Evolutionary conservation across 2,888 invertebrate genomes (phyloP).

Genomic region (Agriopis marginaria): DNA sequence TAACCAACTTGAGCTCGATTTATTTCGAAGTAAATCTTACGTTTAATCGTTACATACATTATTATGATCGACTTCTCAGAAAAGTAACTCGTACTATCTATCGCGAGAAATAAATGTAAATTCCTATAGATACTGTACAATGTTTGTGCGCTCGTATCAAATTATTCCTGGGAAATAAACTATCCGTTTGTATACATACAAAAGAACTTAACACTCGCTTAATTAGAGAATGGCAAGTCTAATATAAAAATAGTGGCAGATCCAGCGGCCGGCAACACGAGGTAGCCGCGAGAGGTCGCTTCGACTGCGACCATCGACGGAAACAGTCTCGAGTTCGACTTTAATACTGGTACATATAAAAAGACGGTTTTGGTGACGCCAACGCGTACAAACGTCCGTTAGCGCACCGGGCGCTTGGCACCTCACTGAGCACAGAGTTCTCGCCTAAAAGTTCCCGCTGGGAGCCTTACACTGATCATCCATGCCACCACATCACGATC

Average conservation of each 20-base stretch:
- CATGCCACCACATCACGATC: slow-evolving; percentile 86
- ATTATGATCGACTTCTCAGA: slow-evolving; percentile 59
- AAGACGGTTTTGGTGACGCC: slow-evolving; percentile 81
- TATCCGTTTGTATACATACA: slow-evolving; percentile 67
- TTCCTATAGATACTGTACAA: slow-evolving; percentile 77
- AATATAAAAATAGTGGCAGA: slow-evolving; percentile 82
- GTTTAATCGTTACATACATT: slow-evolving; percentile 63
- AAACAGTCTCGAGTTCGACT: slow-evolving; percentile 75
- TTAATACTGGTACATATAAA: slow-evolving; percentile 69
- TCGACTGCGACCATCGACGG: slow-evolving; percentile 73
- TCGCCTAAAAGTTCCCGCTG: slow-evolving; percentile 78
- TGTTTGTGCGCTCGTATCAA: slow-evolving; percentile 83
- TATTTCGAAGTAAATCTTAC: slow-evolving; percentile 82
- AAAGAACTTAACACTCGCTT: slow-evolving; percentile 65
- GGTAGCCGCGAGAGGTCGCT: slow-evolving; percentile 66
- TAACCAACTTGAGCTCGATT: slow-evolving; percentile 84
- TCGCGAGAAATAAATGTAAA: slow-evolving; percentile 66
- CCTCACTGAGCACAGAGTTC: slow-evolving; percentile 83
- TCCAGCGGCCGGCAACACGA: slow-evolving; percentile 72
- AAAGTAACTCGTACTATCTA: slow-evolving; percentile 59
- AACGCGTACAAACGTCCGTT: slow-evolving; percentile 72
- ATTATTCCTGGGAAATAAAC: slow-evolving; percentile 74
- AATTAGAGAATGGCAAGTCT: slow-evolving; percentile 72
- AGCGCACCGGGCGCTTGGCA: slow-evolving; percentile 79
- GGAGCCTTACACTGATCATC: slow-evolving; percentile 82